phyloP scores from a whole-genome alignment of 2,113 vertebrate species.

The Cheirogaleus medius region DNA sequence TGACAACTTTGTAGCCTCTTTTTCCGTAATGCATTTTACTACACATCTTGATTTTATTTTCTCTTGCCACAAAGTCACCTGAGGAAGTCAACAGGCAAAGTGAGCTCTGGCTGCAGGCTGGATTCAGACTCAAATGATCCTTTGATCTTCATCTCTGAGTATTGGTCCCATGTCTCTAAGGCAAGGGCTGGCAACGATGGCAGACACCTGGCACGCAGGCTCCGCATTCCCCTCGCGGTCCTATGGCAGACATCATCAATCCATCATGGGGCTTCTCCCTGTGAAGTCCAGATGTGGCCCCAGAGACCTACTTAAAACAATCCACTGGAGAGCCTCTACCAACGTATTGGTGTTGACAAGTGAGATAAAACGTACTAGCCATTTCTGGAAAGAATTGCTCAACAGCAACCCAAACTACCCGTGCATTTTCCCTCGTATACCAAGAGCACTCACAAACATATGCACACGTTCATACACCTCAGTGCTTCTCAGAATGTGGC shows the following conservation, averaged over 20 bases:
- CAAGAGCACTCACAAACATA: slow-evolving; percentile 28
- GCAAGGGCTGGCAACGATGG: slow-evolving; percentile 39
- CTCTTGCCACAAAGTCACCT: slow-evolving; percentile 64
- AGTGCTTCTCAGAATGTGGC: slow-evolving; percentile 57
- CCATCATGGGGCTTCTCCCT: slow-evolving; percentile 67
- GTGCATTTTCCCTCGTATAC: slow-evolving; percentile 9
- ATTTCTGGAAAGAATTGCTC: slow-evolving; percentile 63
- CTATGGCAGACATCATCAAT: slow-evolving; percentile 74
- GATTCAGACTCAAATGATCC: slow-evolving; percentile 53
- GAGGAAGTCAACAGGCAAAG: slow-evolving; percentile 41
- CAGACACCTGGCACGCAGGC: slow-evolving; percentile 76
- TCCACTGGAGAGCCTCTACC: slow-evolving; percentile 37
- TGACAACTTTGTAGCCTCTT: background rate
- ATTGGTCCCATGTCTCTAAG: slow-evolving; percentile 34
- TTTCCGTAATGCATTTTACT: background rate
- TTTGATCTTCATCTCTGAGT: slow-evolving; percentile 73
- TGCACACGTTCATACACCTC: background rate
- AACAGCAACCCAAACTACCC: slow-evolving; percentile 15
- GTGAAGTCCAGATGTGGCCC: slow-evolving; percentile 75
- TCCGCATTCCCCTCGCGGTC: slow-evolving; percentile 10
- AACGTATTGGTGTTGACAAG: slow-evolving; percentile 70
- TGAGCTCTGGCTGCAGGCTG: slow-evolving; percentile 50
- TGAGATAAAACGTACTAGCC: slow-evolving; percentile 66
- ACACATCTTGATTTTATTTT: slow-evolving; percentile 74
- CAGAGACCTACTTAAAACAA: slow-evolving; percentile 73